Evolutionary conservation across 2,113 vertebrate species (phyloP), one percentile per base, ranked within the genome.

Genomic region (Pica pica): DNA sequence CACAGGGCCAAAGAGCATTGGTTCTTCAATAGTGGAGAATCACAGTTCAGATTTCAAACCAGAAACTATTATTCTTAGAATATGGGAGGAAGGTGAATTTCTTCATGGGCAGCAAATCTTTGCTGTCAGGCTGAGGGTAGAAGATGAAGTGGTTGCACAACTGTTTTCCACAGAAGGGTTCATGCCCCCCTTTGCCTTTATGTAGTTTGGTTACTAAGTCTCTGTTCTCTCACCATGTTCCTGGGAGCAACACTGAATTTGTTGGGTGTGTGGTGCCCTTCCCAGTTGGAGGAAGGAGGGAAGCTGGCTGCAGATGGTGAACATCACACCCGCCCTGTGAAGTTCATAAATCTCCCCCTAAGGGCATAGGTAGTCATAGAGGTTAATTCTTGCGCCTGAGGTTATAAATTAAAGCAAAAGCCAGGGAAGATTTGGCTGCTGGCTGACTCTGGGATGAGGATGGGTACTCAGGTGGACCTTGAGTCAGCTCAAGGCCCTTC

Each of bases 251-350:
- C 1, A 0, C 19, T 18, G 44, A 8, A 46, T 82, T 80, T 87
- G 20, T 21, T 71, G 22, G 4, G 8, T 65, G 26, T 59, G 53
- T 1, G 5, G 41, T 88, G 53, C 28, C 12, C 10, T 82, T 68
- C 57, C 53, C 46, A 31, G 16, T 0, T 0, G 26, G 20, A 16
- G 1, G 1, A 2, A 56, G 42, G 31, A 77, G 3, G 24, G 60
- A 49, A 53, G 14, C 52, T 52, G 6, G 57, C 44, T 90, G 76
- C 55, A 75, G 82, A 50, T 74, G 27, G 49, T 3, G 4, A 60
- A 41, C 47, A 16, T 79, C 64, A 53, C 3, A 7, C 41, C 47
- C 22, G 6, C 35, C 28, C 37, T 50, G 21, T 53, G n/a, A 92
- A 68, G 15, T 31, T 41, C 41, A 7, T 81, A 81, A 75, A 53